phyloP scores from a whole-genome alignment of 53 echinoderm and acorn worm species.

The Henricia sp. region DNA sequence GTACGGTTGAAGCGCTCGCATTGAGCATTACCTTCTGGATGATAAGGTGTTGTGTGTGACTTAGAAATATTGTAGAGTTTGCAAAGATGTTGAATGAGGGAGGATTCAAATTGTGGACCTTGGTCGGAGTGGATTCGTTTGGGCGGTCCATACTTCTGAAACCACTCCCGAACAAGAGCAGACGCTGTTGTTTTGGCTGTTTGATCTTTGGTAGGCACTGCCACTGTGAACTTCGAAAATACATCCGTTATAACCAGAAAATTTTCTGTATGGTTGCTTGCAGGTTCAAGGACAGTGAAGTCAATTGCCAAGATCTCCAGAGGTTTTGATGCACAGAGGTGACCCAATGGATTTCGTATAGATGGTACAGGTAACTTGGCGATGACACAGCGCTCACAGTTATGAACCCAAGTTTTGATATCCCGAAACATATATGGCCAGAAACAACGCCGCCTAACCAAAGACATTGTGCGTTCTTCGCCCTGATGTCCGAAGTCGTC shows the following conservation, averaged over 20 bases:
- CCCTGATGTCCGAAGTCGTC: too few relatives aligned
- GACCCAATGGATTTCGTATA: constrained; percentile 11
- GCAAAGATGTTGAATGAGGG: constrained; percentile 44
- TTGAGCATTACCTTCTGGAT: constrained; percentile 20
- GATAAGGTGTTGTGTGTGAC: constrained; percentile 6
- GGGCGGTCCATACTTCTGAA: constrained; percentile 73
- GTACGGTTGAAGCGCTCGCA: constrained; percentile 42
- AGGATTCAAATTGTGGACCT: constrained; percentile 76
- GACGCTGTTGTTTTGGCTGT: too few relatives aligned
- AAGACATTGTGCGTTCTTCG: too few relatives aligned
- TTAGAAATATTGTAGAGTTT: background rate
- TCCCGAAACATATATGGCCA: constrained; percentile 69
- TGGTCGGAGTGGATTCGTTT: constrained; percentile 73
- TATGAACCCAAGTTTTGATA: constrained; percentile 39
- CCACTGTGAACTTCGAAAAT: too few relatives aligned
- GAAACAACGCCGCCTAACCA: constrained; percentile 49
- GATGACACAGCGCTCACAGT: constrained; percentile 55
- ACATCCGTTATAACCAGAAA: constrained; percentile 70
- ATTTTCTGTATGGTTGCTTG: constrained; percentile 56
- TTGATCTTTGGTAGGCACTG: too few relatives aligned
- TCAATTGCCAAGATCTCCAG: constrained; percentile 73
- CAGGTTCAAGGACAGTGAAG: constrained; percentile 61
- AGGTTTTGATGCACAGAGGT: constrained; percentile 54
- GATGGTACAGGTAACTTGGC: constrained; percentile 59
- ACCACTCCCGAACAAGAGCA: constrained; percentile 76